Evolutionary conservation across 2,113 vertebrate species (phyloP), one percentile per base, ranked within the genome.

Genomic region (Megaleporinus macrocephalus): DNA sequence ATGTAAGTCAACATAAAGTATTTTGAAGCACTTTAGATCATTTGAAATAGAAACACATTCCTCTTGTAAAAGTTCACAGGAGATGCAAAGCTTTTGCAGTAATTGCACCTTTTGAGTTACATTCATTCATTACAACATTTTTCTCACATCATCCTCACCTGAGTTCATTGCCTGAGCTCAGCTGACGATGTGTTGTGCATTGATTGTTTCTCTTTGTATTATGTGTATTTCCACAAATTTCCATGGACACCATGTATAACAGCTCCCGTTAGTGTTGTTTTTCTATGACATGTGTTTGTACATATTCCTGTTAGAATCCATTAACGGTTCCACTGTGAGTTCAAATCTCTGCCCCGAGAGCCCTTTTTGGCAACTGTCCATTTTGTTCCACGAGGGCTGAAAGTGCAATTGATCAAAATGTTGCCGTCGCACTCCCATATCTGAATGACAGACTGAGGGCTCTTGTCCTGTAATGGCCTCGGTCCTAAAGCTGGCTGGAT

Each of bases 401-500:
- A 79, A 81, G 85, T 72, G 59, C 78, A 78, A 78, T 86, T 73
- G 85, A 79, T 78, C 81, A 76, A 72, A 83, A 77, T 72, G 82
- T 81, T 81, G 61, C 78, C 44, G 33, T 74, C 41, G 57, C 73
- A 44, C 70, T 65, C 51, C 63, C 77, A 65, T 62, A 70, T 41
- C 69, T 70, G 83, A 83, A 76, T 77, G 74, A 70, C 57, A 65
- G 62, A 30, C 76, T 66, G 80, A 87, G 75, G 63, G 84, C 84
- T 81, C 80, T 86, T 69, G 55, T 76, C 53, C 57, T 66, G 69
- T 82, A 86, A 86, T 82, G 78, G 74, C 74, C 68, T 76, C 81
- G 77, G 66, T 80, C 68, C 78, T 59, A 84, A 88, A 81, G 81
- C 81, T 18, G 72, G 51, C 57, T 76, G 83, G 86, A 91, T 92